Percentiles rank a stretch among this genome's conserved stretches.
phyloP scores from a whole-genome alignment of 30 jellyfish, hydroid and myxozoan genomes.

The Clytia hemisphaerica region DNA sequence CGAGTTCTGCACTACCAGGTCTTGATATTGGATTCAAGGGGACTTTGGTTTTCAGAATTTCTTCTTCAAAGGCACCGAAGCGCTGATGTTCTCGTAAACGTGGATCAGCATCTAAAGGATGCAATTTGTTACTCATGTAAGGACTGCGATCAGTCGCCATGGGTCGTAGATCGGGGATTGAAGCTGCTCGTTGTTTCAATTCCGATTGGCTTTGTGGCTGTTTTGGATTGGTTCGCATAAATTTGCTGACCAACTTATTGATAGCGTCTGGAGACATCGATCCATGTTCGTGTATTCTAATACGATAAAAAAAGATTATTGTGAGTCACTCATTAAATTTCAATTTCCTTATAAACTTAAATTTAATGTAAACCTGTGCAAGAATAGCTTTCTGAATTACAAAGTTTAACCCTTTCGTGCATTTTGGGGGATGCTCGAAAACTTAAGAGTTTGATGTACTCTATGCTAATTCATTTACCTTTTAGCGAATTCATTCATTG shows the following conservation, averaged over 20 bases:
- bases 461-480: too few relatives aligned
- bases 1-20: slow-evolving; percentile 33
- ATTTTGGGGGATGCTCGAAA: too few relatives aligned
- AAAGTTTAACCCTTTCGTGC: too few relatives aligned
- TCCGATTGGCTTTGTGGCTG: slow-evolving; percentile 49
- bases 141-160: background rate
- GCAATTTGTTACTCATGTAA: background rate
- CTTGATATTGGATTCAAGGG: slow-evolving; percentile 16
- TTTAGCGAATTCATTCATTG: too few relatives aligned
- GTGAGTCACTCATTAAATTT: background rate
- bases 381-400: too few relatives aligned
- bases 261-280: slow-evolving; percentile 17
- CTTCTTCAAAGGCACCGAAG: background rate
- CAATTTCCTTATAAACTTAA: background rate
- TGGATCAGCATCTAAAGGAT: background rate
- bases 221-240: slow-evolving; percentile 33
- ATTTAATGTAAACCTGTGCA: too few relatives aligned
- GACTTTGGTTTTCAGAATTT: too few relatives aligned
- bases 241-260: too few relatives aligned
- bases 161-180: slow-evolving; percentile 52
- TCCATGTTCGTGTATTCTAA: slow-evolving; percentile 14
- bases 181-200: slow-evolving; percentile 61
- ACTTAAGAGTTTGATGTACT: too few relatives aligned
- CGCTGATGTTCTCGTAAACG: background rate
- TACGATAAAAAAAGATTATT: slow-evolving; percentile 4